phyloP scores from a whole-genome alignment of 2,797 vertebrate species.

The Sebastes trivittatus region DNA sequence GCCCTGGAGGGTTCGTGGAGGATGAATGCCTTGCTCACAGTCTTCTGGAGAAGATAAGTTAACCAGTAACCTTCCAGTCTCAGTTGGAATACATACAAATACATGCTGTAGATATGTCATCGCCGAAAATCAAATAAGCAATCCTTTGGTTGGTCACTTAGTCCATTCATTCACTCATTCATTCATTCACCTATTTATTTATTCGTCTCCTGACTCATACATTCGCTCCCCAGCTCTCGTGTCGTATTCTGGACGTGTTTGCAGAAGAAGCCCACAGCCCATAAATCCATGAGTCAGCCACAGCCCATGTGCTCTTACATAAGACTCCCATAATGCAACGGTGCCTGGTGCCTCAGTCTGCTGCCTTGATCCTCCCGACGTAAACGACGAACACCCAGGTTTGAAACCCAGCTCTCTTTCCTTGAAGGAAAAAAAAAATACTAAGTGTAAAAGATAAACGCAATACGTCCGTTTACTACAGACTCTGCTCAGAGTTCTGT shows the following conservation, averaged over 20 bases:
- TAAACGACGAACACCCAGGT: background rate
- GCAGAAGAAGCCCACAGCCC: constrained; percentile 23
- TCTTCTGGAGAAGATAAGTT: background rate
- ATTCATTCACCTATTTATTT: background rate
- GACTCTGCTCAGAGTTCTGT: background rate
- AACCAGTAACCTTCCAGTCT: background rate
- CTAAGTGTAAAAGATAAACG: background rate
- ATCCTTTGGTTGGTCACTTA: background rate
- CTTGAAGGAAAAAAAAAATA: background rate
- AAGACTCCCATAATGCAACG: constrained; percentile 52
- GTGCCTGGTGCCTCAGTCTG: constrained; percentile 1
- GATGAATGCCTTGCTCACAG: background rate
- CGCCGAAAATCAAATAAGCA: background rate
- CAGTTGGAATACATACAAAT: background rate
- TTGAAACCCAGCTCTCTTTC: background rate
- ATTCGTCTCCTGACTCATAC: background rate
- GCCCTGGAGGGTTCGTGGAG: background rate
- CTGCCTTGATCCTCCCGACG: background rate
- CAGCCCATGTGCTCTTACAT: constrained; percentile 50
- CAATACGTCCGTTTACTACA: background rate
- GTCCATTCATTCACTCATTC: background rate
- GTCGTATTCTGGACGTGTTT: background rate
- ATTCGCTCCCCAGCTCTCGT: background rate
- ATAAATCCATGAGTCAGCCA: constrained; percentile 46
- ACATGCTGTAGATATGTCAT: background rate